Base-by-base conservation (phyloP, 2,888 invertebrate genomes). In the Cyclophora punctaria region DNA sequence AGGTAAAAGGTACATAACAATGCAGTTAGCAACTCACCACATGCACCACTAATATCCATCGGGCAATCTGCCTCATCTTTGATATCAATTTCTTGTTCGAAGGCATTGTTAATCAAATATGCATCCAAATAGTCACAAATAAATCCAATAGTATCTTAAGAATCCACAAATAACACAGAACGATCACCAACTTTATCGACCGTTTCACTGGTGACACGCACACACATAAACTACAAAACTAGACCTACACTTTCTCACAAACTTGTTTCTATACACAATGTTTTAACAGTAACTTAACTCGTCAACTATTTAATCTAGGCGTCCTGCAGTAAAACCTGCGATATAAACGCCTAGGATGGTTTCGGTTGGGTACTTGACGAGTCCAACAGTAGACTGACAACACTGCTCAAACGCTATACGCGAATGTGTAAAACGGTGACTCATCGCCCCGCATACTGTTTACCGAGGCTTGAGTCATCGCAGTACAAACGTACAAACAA, bases 381-480 rank as follows among this genome's bases (percentile, higher is more conserved):
- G 83, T 80, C 82, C 83, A 79, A 86, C 81, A 75, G 78, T 83
- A 85, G 83, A 88, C 88, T 88, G 87, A 88, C 88, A 87, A 87
- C 85, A 86, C 80, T 72, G 83, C 82, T 86, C 84, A 80, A 88
- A 86, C 83, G 85, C 87, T 86, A 81, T 83, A 87, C 88, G 87
- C 88, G 86, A 88, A 87, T 88, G 88, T 88, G 88, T 88, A 87
- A 87, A 88, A 85, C 80, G 86, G 88, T 88, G 88, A 87, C 86
- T 88, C 88, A 88, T 87, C 88, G 88, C 82, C 87, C 87, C 87
- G 88, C 88, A 88, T 87, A 86, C 88, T 88, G 87, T 88, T 88
- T 88, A 87, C 86, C 80, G 83, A 87, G 81, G 87, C 87, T 85
- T 87, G 87, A 87, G 86, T 87, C 87, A 86, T 86, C 88, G 83